A percentile compares a stretch with the other conserved stretches of the same genome.
These are phyloP conservation scores for Nerophis lumbriciformis DNA, from an alignment of 2,113 vertebrate genomes.

Conservation along the genomic window DNA sequence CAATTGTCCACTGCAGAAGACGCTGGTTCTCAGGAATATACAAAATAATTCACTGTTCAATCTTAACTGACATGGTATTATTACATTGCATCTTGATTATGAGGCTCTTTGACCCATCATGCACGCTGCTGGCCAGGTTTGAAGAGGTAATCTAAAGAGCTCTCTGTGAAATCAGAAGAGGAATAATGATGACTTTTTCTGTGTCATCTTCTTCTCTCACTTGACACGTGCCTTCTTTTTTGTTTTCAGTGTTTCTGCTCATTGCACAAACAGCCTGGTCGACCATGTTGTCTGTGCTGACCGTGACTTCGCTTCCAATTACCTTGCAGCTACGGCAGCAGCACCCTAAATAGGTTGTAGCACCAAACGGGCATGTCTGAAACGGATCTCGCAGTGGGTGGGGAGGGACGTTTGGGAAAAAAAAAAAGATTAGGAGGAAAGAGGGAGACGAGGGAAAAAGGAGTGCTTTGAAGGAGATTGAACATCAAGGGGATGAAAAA, in stretches of 20 bases:
- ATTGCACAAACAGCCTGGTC: slow-evolving; percentile 13
- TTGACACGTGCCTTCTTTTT: not conserved
- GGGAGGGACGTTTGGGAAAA: slow-evolving; percentile 9
- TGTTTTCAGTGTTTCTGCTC: too few relatives aligned
- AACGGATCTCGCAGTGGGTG: slow-evolving; percentile 56
- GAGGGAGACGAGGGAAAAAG: slow-evolving; percentile 1
- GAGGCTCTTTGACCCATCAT: too few relatives aligned
- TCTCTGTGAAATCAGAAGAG: too few relatives aligned
- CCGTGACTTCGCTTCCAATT: slow-evolving; percentile 80
- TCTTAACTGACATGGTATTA: too few relatives aligned
- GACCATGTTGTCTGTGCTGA: slow-evolving; percentile 71
- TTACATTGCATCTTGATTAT: too few relatives aligned
- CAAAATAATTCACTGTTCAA: too few relatives aligned
- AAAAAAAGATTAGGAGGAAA: slow-evolving; percentile 2
- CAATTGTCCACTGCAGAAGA: too few relatives aligned
- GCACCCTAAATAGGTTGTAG: slow-evolving; percentile 83
- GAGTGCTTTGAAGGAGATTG: not conserved
- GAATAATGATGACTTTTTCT: too few relatives aligned
- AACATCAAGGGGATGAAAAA: slow-evolving; percentile 15
- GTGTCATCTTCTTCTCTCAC: not conserved
- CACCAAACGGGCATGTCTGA: slow-evolving; percentile 80
- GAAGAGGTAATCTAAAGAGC: too few relatives aligned
- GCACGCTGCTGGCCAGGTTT: too few relatives aligned
- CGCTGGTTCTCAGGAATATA: too few relatives aligned
- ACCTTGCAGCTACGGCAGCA: slow-evolving; percentile 62